phyloP scores from a whole-genome alignment of 2,888 invertebrate species.

The Drosophila austrosaltans region DNA sequence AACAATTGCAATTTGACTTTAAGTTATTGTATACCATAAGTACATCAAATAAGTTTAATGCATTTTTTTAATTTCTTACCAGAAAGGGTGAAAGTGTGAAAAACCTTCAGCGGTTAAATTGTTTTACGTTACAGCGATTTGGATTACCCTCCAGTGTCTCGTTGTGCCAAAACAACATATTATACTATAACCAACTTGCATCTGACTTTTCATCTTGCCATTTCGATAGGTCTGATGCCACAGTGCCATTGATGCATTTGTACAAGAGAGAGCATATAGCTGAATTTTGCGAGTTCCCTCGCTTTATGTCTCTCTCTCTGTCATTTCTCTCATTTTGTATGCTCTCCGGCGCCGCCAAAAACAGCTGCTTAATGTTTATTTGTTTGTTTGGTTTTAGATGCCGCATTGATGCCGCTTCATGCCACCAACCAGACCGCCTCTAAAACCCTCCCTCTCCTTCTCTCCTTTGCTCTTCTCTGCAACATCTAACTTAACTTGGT shows the following conservation, averaged over 20 bases:
- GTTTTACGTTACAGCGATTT: too few species aligned
- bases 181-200: too few species aligned
- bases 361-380: constrained; percentile 78
- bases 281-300: constrained; percentile 2
- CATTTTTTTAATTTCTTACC: too few species aligned
- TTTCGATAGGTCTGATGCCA: neutral
- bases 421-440: neutral
- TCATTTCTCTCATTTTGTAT: constrained; percentile 1
- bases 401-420: constrained; percentile 26
- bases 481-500: constrained; percentile 46
- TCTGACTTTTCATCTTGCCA: neutral
- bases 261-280: neutral
- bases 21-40: too few species aligned
- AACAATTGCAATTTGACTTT: too few species aligned
- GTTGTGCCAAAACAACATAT: too few species aligned
- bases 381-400: constrained; percentile 59
- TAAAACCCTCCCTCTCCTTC: neutral
- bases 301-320: constrained; percentile 13
- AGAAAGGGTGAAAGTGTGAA: too few species aligned
- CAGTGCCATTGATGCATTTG: constrained; percentile 6
- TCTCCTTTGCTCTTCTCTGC: neutral
- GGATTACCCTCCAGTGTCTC: too few species aligned
- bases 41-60: too few species aligned
- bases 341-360: constrained; percentile 54
- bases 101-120: too few species aligned